A percentile compares a stretch with the other conserved stretches of the same genome.
These are phyloP conservation scores for Andrena trimmerana DNA, from an alignment of 2,888 invertebrate genomes.

Conservation along the genomic window DNA sequence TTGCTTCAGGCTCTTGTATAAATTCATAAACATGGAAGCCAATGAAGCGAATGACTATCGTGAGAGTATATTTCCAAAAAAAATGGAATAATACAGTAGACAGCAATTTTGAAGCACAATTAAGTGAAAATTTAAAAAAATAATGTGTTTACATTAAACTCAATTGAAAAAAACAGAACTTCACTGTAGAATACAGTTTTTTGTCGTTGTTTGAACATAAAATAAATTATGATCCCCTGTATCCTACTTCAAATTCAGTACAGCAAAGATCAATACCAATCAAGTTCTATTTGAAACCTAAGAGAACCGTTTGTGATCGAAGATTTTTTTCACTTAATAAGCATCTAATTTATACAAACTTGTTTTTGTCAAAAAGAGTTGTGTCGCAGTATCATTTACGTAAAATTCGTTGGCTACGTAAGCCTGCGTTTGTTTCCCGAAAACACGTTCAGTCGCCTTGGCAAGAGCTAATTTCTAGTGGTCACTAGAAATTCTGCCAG, in stretches of 20 bases:
- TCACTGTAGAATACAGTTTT: too few relatives aligned
- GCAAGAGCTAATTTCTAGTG: slow-evolving; percentile 42
- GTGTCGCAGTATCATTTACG: background rate
- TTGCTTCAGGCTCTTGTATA: background rate
- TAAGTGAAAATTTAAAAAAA: too few relatives aligned
- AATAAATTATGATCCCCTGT: too few relatives aligned
- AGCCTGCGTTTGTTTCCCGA: slow-evolving; percentile 23
- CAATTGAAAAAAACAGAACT: too few relatives aligned
- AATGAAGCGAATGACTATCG: background rate
- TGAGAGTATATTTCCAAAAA: too few relatives aligned
- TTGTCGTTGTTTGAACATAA: too few relatives aligned
- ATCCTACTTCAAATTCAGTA: too few relatives aligned
- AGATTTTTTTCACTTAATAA: background rate
- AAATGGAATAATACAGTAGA: too few relatives aligned
- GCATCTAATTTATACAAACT: background rate
- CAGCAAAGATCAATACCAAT: too few relatives aligned
- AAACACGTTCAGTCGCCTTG: slow-evolving; percentile 33
- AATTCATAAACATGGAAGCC: background rate
- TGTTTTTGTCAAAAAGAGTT: background rate
- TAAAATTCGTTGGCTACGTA: background rate
- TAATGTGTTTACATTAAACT: too few relatives aligned
- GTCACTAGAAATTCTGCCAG: background rate
- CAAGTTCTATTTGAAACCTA: too few relatives aligned
- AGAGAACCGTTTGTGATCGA: background rate
- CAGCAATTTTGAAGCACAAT: too few relatives aligned